These are phyloP conservation scores for Mormyrops boulengeri DNA, from an alignment of 2,797 vertebrate genomes.

Conservation along the genomic window DNA sequence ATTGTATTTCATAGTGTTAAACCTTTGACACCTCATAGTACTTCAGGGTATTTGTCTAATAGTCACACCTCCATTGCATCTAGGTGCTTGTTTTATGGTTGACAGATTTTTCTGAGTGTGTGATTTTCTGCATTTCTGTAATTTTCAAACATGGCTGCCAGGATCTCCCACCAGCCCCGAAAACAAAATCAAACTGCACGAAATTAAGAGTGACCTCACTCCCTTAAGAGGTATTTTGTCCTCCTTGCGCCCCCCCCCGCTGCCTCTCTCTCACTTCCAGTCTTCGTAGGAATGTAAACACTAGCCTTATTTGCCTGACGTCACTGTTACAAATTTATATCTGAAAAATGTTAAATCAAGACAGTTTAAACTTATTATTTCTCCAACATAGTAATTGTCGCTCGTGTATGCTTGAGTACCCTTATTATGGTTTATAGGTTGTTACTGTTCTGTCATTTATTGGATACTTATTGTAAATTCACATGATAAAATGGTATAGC, in stretches of 20 bases:
- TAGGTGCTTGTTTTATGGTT: not conserved
- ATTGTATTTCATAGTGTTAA: not conserved
- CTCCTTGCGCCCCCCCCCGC: constrained; percentile 22
- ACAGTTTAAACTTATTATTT: not conserved
- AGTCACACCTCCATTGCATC: not conserved
- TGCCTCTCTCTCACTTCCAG: constrained; percentile 44
- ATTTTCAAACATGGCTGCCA: constrained; percentile 40
- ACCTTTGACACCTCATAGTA: not conserved
- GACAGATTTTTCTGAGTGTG: not conserved
- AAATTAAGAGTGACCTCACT: constrained; percentile 89
- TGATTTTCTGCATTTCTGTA: constrained; percentile 1
- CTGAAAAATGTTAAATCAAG: not conserved
- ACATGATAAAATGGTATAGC: not conserved
- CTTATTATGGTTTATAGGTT: not conserved
- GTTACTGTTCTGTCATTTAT: too few relatives aligned
- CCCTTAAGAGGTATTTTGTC: constrained; percentile 76
- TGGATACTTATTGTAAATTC: not conserved
- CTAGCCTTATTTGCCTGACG: not conserved
- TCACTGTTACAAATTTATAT: not conserved
- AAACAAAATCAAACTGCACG: constrained; percentile 79
- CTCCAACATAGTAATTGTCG: not conserved
- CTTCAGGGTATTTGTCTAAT: not conserved
- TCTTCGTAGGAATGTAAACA: constrained; percentile 10
- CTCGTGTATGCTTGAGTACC: not conserved
- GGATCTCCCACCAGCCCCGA: constrained; percentile 81